Conservation (phyloP, 2,113 vertebrate species). For the Panthera tigris region DNA sequence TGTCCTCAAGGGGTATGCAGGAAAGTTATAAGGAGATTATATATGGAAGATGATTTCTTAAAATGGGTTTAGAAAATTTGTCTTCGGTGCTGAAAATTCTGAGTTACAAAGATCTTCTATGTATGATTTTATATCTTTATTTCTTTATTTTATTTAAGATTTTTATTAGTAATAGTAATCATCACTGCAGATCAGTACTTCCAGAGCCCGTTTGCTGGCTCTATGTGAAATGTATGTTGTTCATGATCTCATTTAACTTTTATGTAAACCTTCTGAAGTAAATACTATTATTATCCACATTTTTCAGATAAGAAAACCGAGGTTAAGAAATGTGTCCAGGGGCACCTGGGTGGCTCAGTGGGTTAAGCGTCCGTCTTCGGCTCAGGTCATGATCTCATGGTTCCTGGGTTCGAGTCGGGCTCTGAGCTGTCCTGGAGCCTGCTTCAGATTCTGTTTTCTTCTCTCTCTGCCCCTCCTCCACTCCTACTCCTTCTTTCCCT, state of each 20-base stretch:
- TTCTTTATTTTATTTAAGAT: not conserved
- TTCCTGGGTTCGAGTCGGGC: too few species aligned
- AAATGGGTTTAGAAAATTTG: not conserved
- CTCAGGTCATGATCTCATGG: too few species aligned
- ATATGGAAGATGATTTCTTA: not conserved
- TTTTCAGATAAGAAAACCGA: not conserved
- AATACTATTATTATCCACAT: not conserved
- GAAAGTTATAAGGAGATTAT: not conserved
- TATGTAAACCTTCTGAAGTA: not conserved
- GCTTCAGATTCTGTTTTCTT: too few species aligned
- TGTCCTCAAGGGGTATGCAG: not conserved
- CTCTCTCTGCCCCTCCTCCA: too few species aligned
- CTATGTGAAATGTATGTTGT: not conserved
- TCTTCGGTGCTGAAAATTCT: not conserved
- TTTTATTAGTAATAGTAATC: not conserved
- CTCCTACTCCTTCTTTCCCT: too few species aligned
- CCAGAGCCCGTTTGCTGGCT: not conserved
- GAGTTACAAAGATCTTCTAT: not conserved
- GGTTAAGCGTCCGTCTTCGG: too few species aligned
- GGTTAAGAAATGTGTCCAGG: not conserved
- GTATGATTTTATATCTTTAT: not conserved
- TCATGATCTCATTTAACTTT: not conserved
- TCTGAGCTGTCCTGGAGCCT: too few species aligned
- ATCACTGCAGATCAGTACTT: not conserved
- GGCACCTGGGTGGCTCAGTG: too few species aligned